Evolutionary conservation across 2,113 vertebrate species (phyloP).

Genomic region (Tragelaphus imberbis): DNA sequence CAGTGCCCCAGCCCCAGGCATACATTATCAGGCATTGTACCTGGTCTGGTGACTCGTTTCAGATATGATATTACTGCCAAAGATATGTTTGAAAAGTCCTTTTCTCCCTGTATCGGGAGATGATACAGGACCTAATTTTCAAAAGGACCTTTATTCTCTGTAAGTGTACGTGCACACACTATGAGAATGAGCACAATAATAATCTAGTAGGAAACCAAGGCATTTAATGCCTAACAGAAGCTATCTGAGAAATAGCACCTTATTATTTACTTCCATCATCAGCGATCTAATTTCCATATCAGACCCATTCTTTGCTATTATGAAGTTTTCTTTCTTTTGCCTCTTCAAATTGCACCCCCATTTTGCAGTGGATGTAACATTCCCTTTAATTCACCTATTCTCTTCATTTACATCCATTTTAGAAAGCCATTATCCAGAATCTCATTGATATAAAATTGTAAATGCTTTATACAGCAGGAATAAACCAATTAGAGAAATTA

Average conservation of each 20-base stretch:
- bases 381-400: neutral
- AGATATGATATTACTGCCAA: neutral
- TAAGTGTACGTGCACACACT: no score
- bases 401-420: neutral
- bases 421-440: neutral
- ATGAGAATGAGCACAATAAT: neutral
- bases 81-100: neutral
- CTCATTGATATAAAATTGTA: neutral
- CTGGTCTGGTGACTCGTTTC: no score
- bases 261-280: neutral
- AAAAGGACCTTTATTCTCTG: neutral
- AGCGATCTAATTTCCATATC: neutral
- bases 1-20: no score
- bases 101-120: neutral
- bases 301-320: neutral
- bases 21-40: no score
- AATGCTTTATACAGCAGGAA: neutral
- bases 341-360: neutral
- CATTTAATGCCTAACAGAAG: neutral
- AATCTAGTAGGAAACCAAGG: neutral
- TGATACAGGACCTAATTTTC: neutral
- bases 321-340: neutral
- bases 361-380: neutral
- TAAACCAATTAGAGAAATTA: neutral
- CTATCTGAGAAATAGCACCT: neutral